phyloP scores from a whole-genome alignment of 2,797 vertebrate genomes.

The Pseudotriccus pelzelni region DNA sequence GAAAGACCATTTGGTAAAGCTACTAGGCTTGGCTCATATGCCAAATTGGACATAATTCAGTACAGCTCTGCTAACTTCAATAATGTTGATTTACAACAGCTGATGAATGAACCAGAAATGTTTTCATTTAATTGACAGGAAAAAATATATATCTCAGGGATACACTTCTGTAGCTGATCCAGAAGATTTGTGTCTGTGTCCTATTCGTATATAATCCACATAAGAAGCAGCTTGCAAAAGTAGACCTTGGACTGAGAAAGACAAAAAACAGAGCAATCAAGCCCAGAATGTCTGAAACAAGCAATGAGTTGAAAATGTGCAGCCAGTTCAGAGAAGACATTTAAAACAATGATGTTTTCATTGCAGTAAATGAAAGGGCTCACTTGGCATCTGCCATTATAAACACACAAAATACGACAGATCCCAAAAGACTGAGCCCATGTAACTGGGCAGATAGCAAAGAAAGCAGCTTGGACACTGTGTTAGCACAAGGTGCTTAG shows the following conservation, averaged over 20 bases:
- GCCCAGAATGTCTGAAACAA: not conserved
- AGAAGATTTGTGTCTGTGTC: slow-evolving; percentile 9
- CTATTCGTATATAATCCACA: not conserved
- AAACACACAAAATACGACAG: slow-evolving; percentile 14
- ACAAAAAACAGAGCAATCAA: not conserved
- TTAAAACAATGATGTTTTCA: slow-evolving; percentile 14
- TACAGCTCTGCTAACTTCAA: not conserved
- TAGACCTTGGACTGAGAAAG: not conserved
- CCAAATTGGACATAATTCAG: slow-evolving; percentile 10
- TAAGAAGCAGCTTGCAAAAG: not conserved
- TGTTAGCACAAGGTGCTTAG: not conserved
- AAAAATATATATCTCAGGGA: not conserved
- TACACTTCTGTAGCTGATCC: not conserved
- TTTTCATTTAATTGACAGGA: not conserved
- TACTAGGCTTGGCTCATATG: not conserved
- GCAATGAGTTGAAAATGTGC: not conserved
- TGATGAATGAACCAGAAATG: not conserved
- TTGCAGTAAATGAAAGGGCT: slow-evolving; percentile 8
- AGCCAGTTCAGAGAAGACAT: slow-evolving; percentile 24
- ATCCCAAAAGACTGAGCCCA: not conserved
- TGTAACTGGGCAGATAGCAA: slow-evolving; percentile 1
- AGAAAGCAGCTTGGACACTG: not conserved
- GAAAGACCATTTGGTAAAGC: not conserved
- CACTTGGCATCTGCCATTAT: not conserved
- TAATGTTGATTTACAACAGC: not conserved